Conservation (phyloP, 2,888 invertebrate genomes). For the Chymomyza fuscimana region DNA sequence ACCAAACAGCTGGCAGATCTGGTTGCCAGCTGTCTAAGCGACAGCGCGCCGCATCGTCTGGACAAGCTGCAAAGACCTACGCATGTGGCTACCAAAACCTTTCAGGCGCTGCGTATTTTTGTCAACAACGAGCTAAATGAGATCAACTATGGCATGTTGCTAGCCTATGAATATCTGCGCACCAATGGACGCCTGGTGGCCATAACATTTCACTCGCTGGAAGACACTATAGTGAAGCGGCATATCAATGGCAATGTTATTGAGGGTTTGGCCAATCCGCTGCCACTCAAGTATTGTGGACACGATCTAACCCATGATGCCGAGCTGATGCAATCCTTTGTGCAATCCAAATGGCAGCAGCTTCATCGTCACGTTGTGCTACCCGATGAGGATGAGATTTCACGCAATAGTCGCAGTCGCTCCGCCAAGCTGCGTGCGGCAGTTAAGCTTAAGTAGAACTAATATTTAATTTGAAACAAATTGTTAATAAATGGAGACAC, state of each 20-base stretch:
- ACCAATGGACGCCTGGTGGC: constrained; percentile 89
- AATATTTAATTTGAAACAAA: constrained; percentile 22
- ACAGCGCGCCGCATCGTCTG: constrained; percentile 78
- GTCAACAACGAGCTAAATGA: constrained; percentile 98
- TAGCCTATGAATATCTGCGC: constrained; percentile 89
- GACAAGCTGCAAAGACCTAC: constrained; percentile 88
- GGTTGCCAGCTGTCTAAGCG: constrained; percentile 83
- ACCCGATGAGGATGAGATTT: constrained; percentile 87
- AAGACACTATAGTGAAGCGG: constrained; percentile 95
- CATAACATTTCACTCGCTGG: constrained; percentile 94
- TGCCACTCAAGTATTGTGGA: constrained; percentile 87
- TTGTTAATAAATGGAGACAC: constrained; percentile 40
- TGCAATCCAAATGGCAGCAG: constrained; percentile 87
- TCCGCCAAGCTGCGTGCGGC: constrained; percentile 94
- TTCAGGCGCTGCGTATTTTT: constrained; percentile 95
- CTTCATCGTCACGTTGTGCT: constrained; percentile 89
- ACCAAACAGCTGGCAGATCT: constrained; percentile 90
- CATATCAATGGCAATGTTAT: constrained; percentile 89
- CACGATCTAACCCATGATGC: constrained; percentile 83
- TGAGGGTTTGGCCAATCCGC: constrained; percentile 85
- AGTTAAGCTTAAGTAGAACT: constrained; percentile 82
- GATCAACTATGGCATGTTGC: constrained; percentile 91
- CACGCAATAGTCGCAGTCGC: constrained; percentile 89
- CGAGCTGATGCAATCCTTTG: constrained; percentile 83
- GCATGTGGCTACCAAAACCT: constrained; percentile 94